Evolutionary conservation across 2,113 vertebrate species (phyloP).

Genomic region (Plotosus lineatus): DNA sequence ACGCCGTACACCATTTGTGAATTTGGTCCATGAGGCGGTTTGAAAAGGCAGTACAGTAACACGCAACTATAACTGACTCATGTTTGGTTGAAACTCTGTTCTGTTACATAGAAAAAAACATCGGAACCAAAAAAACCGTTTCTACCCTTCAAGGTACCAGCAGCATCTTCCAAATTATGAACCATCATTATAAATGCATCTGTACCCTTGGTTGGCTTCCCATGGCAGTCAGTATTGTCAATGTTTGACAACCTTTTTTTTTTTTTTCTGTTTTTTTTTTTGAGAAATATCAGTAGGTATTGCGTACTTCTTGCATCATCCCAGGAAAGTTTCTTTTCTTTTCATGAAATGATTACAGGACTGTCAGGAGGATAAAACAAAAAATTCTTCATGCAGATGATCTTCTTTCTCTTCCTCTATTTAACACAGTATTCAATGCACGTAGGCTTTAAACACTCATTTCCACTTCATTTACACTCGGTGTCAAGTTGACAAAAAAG

Average conservation of each 20-base stretch:
- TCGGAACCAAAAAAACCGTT: too few species aligned
- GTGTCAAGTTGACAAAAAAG: neutral
- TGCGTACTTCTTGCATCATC: conserved; percentile 3
- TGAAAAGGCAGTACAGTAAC: neutral
- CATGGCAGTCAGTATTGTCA: too few species aligned
- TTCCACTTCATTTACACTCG: neutral
- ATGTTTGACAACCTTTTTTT: too few species aligned
- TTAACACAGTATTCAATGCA: neutral
- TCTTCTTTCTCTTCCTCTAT: neutral
- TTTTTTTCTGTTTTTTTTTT: too few species aligned
- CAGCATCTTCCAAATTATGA: neutral
- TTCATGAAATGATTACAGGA: neutral
- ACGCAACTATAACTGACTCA: neutral
- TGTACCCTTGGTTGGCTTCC: neutral
- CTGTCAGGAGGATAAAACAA: neutral
- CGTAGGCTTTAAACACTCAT: neutral
- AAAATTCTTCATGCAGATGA: neutral
- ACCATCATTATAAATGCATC: neutral
- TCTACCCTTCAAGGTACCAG: too few species aligned
- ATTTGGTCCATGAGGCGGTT: neutral
- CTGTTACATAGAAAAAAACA: too few species aligned
- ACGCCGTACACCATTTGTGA: neutral
- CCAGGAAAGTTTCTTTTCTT: neutral
- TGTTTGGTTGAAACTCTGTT: neutral
- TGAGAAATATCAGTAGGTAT: neutral